Evolutionary conservation across 1,140 invertebrate genomes (phyloP).

Genomic region (Drosophila sucinea): DNA sequence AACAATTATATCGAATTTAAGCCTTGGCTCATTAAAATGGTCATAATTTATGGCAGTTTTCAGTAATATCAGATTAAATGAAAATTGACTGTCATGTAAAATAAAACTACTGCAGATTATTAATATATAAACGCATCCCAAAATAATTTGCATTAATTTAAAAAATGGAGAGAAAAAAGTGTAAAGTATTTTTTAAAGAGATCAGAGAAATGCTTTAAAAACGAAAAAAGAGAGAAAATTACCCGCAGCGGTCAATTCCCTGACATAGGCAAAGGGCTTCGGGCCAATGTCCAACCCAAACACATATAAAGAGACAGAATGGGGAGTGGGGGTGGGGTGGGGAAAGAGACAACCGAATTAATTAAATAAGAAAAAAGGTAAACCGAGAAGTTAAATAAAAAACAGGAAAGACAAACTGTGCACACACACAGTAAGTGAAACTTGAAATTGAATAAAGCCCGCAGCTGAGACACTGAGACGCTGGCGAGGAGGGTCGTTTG

Average conservation of each 20-base stretch:
- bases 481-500: constrained; percentile 1
- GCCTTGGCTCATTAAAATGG: constrained; percentile 52
- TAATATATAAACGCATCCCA: constrained; percentile 24
- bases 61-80: constrained; percentile 51
- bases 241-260: constrained; percentile 58
- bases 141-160: constrained; percentile 45
- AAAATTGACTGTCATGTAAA: constrained; percentile 20
- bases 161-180: neutral
- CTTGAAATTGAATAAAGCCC: constrained; percentile 79
- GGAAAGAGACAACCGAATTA: constrained; percentile 58
- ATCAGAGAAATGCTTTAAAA: neutral
- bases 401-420: constrained; percentile 75
- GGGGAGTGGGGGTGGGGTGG: constrained; percentile 17
- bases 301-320: constrained; percentile 11
- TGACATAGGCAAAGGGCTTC: constrained; percentile 60
- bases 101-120: constrained; percentile 46
- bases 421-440: constrained; percentile 66
- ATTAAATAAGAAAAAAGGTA: constrained; percentile 82
- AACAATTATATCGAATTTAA: constrained; percentile 22
- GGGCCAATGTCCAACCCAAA: constrained; percentile 43
- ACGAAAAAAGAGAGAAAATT: constrained; percentile 15
- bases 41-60: constrained; percentile 53
- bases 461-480: constrained; percentile 11
- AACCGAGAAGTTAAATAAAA: constrained; percentile 80
- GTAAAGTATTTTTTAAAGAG: neutral